Percentiles rank a stretch among this genome's conserved stretches.
phyloP scores from a whole-genome alignment of 2,888 invertebrate species.

The Sminthurinus aureus region DNA sequence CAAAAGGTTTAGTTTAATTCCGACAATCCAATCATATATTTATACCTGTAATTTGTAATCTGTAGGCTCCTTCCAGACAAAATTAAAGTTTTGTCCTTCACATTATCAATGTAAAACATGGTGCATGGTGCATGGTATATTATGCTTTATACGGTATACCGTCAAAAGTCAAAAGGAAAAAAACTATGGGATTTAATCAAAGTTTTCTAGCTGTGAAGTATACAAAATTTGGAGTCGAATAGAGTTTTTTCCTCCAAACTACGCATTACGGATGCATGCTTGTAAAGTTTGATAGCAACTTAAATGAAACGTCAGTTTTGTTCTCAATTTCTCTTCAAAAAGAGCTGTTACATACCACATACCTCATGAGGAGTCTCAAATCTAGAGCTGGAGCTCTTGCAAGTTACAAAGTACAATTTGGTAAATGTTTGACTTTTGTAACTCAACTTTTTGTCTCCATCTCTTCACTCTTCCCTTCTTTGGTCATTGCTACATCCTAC shows the following conservation, averaged over 20 bases:
- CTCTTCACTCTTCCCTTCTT: background rate
- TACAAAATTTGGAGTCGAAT: background rate
- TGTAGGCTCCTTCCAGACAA: too few relatives aligned
- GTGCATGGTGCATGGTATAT: too few relatives aligned
- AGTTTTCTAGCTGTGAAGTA: background rate
- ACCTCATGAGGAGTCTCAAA: background rate
- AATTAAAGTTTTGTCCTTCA: too few relatives aligned
- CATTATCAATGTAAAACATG: too few relatives aligned
- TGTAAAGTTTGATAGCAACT: background rate
- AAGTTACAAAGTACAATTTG: background rate
- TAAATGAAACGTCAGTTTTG: background rate
- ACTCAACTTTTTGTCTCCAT: background rate
- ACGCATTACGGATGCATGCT: background rate
- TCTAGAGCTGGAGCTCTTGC: background rate
- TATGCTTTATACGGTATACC: too few relatives aligned
- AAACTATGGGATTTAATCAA: background rate
- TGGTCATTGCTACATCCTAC: too few relatives aligned
- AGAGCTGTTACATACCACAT: too few relatives aligned
- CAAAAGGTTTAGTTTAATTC: too few relatives aligned
- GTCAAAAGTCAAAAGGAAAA: too few relatives aligned
- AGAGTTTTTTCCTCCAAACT: background rate
- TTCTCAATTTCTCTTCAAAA: too few relatives aligned
- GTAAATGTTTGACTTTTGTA: background rate
- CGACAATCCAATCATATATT: too few relatives aligned
- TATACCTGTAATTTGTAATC: too few relatives aligned